Evolutionary conservation across 2,797 vertebrate genomes (phyloP), one percentile per base, ranked within the genome.

Genomic region (Chrosomus eos): DNA sequence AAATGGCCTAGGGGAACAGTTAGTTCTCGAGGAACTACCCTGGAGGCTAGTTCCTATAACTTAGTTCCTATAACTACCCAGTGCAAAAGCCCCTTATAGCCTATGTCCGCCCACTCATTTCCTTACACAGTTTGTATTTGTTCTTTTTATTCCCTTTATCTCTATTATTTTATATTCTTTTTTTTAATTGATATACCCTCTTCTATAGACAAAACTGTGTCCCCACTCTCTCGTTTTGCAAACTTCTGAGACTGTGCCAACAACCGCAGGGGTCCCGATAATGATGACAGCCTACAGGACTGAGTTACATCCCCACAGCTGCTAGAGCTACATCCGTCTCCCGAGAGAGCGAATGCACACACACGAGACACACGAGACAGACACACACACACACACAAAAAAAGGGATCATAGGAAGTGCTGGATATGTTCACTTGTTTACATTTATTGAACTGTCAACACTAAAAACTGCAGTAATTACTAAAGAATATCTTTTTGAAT

Each of bases 231-330:
- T 55, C 10, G 26, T 43, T 26, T 72, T n/a, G 31, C 62, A 48
- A 71, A 80, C 43, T 45, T 75, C 68, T 83, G 64, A 55, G 14
- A 75, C 82, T 45, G 1, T 45, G 55, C 71, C 51, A 53, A 73
- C 66, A 87, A 77, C 83, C 36, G 10, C 83, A 82, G 79, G 83
- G 83, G 58, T 51, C 43, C 64, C 40, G 58, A 87, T 88, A 60
- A 28, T 38, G 77, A 81, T 51, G 71, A 88, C 74, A 26, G 87
- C 87, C 90, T 85, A 87, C 90, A 62, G 28, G 90, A 88, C 88
- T 88, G 88, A 87, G 89, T 88, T 86, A 88, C 88, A 89, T 88
- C 77, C 33, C 86, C 89, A 86, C 93, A 94, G 91, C 90, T 93
- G 92, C 87, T 90, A 71, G 72, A 83, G 91, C 91, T 93, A 90